Conservation (phyloP, 2,113 vertebrate species). For the Saimiri boliviensis region DNA sequence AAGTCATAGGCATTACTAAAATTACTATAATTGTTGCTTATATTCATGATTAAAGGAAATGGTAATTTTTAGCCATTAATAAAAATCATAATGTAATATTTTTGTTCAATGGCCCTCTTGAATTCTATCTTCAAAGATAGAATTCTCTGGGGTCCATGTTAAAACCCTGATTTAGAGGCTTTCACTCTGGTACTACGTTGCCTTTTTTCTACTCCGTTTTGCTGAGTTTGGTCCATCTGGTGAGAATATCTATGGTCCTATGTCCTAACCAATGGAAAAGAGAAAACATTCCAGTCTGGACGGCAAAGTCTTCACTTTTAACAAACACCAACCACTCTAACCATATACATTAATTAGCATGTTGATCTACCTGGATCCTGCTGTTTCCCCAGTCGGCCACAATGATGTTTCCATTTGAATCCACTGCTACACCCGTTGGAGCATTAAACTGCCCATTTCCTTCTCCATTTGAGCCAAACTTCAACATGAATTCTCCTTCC, state of each 20-base stretch:
- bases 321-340: neutral
- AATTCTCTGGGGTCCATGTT: neutral
- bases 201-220: neutral
- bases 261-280: neutral
- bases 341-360: neutral
- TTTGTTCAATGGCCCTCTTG: neutral
- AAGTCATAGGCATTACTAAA: neutral
- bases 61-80: neutral
- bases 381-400: constrained; percentile 99
- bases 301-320: neutral
- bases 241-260: neutral
- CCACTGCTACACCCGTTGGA: constrained; percentile 98
- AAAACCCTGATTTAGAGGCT: neutral
- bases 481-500: constrained; percentile 96
- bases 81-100: neutral
- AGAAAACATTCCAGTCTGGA: neutral
- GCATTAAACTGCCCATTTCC: constrained; percentile 99
- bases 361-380: constrained; percentile 92
- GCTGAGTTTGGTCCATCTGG: neutral
- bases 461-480: constrained; percentile 98
- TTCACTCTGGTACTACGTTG: neutral
- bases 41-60: constrained; percentile 14
- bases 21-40: neutral
- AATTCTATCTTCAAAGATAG: neutral
- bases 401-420: constrained; percentile 97